A percentile compares a stretch with the other conserved stretches of the same genome.
phyloP scores from a whole-genome alignment of 1,140 invertebrate species.

The Zaprionus ghesquierei region DNA sequence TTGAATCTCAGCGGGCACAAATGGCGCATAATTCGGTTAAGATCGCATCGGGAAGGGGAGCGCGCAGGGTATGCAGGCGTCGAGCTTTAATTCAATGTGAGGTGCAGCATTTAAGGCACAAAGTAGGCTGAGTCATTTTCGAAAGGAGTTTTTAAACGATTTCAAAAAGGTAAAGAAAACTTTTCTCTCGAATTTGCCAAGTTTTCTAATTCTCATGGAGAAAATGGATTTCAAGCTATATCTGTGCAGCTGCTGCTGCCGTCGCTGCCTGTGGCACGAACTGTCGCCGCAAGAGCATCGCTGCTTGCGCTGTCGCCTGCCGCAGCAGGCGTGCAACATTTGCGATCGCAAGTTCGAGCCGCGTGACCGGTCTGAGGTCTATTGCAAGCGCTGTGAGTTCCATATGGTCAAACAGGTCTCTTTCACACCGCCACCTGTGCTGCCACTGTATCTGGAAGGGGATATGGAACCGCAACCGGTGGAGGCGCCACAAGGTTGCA shows the following conservation, averaged over 20 bases:
- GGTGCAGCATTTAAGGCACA: neutral
- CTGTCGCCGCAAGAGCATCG: constrained; percentile 46
- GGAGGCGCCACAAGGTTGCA: neutral
- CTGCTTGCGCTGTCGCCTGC: constrained; percentile 32
- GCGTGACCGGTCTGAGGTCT: neutral
- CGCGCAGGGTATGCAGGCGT: neutral
- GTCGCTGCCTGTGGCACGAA: constrained; percentile 32
- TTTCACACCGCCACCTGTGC: constrained; percentile 1
- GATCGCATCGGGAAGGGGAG: constrained; percentile 2
- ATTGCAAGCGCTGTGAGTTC: constrained; percentile 54
- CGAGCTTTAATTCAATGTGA: neutral
- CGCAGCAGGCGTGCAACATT: constrained; percentile 22
- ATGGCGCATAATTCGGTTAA: constrained; percentile 34
- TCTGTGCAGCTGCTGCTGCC: constrained; percentile 39
- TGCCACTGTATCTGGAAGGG: neutral
- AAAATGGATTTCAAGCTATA: constrained; percentile 16
- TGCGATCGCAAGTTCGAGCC: constrained; percentile 45
- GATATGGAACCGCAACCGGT: neutral
- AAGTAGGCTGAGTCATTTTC: neutral
- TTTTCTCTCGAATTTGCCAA: neutral
- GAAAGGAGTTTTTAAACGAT: too few relatives aligned
- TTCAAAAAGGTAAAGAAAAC: neutral
- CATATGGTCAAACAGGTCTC: constrained; percentile 27
- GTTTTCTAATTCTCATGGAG: neutral
- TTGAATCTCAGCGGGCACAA: constrained; percentile 32